Evolutionary conservation across 2,797 vertebrate genomes (phyloP).

Genomic region (Sylvia borin): DNA sequence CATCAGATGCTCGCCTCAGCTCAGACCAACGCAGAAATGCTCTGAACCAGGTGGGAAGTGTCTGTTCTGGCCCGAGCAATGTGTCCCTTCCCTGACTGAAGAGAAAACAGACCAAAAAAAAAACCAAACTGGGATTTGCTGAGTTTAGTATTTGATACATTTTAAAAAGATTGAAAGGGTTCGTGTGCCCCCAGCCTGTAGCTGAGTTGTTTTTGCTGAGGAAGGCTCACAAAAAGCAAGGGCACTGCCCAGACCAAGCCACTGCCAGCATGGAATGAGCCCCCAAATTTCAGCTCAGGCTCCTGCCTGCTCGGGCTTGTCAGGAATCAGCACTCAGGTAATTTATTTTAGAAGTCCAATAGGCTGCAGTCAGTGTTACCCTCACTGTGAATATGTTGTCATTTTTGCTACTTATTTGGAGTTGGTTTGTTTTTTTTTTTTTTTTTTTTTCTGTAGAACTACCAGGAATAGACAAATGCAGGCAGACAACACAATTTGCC

Average conservation of each 20-base stretch:
- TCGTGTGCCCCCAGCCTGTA: neutral
- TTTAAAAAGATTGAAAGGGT: neutral
- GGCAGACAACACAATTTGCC: neutral
- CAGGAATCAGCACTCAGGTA: constrained; percentile 10
- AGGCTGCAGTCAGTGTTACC: constrained; percentile 18
- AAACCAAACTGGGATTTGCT: neutral
- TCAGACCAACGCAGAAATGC: rapidly evolving
- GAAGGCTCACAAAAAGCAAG: neutral
- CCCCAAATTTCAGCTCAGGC: neutral
- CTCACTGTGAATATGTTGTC: neutral
- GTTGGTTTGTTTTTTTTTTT: too few species aligned
- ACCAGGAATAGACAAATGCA: neutral
- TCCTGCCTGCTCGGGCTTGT: neutral
- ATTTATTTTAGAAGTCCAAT: neutral
- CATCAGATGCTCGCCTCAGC: neutral
- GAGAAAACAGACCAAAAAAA: neutral
- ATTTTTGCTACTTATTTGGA: constrained; percentile 21
- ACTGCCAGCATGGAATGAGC: neutral
- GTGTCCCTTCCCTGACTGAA: neutral
- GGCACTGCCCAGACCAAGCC: neutral
- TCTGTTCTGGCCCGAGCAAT: rapidly evolving
- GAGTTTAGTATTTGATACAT: neutral
- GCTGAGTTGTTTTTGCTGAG: neutral
- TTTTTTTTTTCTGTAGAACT: neutral
- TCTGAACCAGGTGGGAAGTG: neutral